Evolutionary conservation across 37 sponge, comb jelly and placozoan species (phyloP).

Genomic region (Cladorhizidae sp.): DNA sequence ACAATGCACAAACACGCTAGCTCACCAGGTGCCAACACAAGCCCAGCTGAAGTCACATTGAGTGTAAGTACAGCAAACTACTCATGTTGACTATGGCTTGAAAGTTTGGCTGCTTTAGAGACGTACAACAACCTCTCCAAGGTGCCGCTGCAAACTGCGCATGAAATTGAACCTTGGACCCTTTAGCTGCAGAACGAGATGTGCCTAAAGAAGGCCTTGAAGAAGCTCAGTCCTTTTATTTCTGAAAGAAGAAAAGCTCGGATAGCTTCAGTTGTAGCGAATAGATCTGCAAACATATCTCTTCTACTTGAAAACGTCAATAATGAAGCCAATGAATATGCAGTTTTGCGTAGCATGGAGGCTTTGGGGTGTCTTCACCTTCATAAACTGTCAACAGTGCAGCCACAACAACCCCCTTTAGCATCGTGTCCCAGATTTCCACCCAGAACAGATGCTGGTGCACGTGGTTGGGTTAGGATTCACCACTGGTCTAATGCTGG

Average conservation of each 20-base stretch:
- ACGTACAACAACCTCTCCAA: neutral
- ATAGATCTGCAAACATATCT: constrained; percentile 41
- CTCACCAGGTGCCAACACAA: neutral
- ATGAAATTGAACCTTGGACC: neutral
- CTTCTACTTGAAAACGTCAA: constrained; percentile 67
- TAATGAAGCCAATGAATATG: constrained; percentile 71
- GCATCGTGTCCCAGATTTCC: neutral
- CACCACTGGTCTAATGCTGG: constrained; percentile 34
- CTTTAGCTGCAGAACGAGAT: neutral
- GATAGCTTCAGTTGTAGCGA: constrained; percentile 40
- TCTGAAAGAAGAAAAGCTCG: constrained; percentile 38
- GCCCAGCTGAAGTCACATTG: neutral
- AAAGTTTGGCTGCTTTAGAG: neutral
- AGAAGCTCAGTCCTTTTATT: constrained; percentile 17
- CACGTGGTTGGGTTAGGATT: constrained; percentile 59
- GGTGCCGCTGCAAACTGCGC: neutral
- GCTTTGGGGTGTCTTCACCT: constrained; percentile 68
- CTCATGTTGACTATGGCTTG: too few relatives aligned
- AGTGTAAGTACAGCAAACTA: too few relatives aligned
- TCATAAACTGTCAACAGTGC: constrained; percentile 19
- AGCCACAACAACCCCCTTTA: too few relatives aligned
- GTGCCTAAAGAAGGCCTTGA: constrained; percentile 5
- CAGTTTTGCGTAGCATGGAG: constrained; percentile 69
- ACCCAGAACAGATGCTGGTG: constrained; percentile 74
- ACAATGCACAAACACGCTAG: too few relatives aligned